A percentile compares a stretch with the other conserved stretches of the same genome.
phyloP scores from a whole-genome alignment of 1,140 invertebrate genomes.

The Scaptomyza pallida region DNA sequence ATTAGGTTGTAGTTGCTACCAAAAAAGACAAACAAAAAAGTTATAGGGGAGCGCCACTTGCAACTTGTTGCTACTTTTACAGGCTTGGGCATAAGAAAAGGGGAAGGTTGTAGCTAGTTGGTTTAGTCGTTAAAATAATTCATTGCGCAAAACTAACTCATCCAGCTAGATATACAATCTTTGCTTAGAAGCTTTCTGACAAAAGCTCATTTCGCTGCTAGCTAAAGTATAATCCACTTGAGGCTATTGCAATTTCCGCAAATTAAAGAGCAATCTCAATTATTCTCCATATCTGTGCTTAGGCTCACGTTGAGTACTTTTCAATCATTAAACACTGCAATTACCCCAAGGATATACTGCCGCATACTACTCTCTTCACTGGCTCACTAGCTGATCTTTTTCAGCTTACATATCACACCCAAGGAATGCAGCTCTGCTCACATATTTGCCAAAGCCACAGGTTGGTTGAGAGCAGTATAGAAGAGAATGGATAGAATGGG shows the following conservation, averaged over 20 bases:
- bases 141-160: not conserved
- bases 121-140: not conserved
- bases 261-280: conserved; percentile 79
- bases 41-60: conserved; percentile 31
- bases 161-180: not conserved
- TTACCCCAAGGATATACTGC: conserved; percentile 63
- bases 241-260: conserved; percentile 72
- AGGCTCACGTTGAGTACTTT: conserved; percentile 68
- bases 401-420: conserved; percentile 40
- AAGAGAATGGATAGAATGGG: not conserved
- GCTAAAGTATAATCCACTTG: conserved; percentile 36
- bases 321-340: conserved; percentile 74
- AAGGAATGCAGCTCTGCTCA: conserved; percentile 36
- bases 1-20: conserved; percentile 12
- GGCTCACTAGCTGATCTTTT: conserved; percentile 16
- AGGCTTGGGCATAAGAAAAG: not conserved
- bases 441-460: conserved; percentile 29
- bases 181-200: not conserved
- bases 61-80: conserved; percentile 19
- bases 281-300: conserved; percentile 71
- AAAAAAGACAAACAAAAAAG: no score
- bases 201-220: not conserved
- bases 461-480: not conserved
- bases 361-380: conserved; percentile 34
- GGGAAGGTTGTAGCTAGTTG: conserved; percentile 1